Percentiles rank a stretch among this genome's conserved stretches.
Conservation (phyloP, 2,113 vertebrate species). For the Dasypus novemcinctus region DNA sequence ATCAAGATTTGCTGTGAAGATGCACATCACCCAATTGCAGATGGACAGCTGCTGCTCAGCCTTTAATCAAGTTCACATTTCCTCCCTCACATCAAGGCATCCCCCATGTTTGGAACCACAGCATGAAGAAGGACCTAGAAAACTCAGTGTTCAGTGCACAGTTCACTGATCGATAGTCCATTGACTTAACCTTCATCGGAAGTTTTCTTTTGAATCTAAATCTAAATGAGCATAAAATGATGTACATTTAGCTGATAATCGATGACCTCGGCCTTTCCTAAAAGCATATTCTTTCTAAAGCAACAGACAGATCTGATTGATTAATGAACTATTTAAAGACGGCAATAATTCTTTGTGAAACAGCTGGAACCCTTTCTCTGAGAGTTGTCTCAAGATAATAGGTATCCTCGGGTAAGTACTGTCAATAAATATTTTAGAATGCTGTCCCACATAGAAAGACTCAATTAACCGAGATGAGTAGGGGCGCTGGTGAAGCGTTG, state of each 20-base stretch:
- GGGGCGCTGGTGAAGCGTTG: background rate
- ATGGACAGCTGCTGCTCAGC: background rate
- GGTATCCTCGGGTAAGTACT: background rate
- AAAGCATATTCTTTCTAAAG: slow-evolving; percentile 24
- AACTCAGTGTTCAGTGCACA: slow-evolving; percentile 37
- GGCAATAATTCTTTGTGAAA: background rate
- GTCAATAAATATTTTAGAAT: background rate
- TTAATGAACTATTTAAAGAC: background rate
- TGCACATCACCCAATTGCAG: background rate
- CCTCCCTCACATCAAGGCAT: background rate
- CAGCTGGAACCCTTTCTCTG: background rate
- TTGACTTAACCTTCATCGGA: slow-evolving; percentile 35
- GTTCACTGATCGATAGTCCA: slow-evolving; percentile 38
- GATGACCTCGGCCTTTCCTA: background rate
- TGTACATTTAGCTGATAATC: slow-evolving; percentile 17
- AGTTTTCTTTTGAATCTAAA: slow-evolving; percentile 18
- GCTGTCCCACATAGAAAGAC: background rate
- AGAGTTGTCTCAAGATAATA: background rate
- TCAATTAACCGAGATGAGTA: background rate
- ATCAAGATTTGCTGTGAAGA: slow-evolving; percentile 17
- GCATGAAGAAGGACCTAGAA: background rate
- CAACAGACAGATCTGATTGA: background rate
- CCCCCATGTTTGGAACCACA: slow-evolving; percentile 7
- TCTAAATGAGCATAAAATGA: slow-evolving; percentile 54
- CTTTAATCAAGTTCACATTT: slow-evolving; percentile 39